phyloP scores from a whole-genome alignment of 2,113 vertebrate species.

The Equus przewalskii region DNA sequence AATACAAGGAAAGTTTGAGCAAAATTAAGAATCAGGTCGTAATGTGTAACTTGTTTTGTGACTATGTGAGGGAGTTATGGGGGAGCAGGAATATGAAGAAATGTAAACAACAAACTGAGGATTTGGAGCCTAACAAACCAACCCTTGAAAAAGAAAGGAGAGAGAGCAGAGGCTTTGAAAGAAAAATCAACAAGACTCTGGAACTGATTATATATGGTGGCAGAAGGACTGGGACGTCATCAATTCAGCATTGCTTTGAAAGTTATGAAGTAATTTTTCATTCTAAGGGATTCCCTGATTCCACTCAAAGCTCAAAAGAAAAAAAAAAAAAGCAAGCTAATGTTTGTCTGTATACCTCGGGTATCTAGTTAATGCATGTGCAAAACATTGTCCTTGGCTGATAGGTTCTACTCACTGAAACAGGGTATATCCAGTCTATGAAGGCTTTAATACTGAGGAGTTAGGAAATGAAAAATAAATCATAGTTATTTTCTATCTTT shows the following conservation, averaged over 20 bases:
- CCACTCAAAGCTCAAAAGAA: not conserved
- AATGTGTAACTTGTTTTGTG: not conserved
- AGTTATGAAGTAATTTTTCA: not conserved
- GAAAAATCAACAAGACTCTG: not conserved
- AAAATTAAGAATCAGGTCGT: not conserved
- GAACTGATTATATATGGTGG: not conserved
- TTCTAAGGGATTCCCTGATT: not conserved
- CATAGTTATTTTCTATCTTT: conserved; percentile 35
- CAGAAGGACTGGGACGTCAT: not conserved
- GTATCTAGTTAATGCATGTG: not conserved
- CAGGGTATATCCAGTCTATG: not conserved
- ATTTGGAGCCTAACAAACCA: conserved; percentile 31
- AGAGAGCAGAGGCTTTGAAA: not conserved
- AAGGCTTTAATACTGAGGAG: conserved; percentile 51
- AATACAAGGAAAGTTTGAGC: not conserved
- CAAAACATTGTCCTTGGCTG: not conserved
- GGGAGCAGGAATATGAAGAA: not conserved
- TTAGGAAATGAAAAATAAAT: conserved; percentile 60
- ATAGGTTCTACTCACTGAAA: not conserved
- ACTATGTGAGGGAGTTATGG: not conserved
- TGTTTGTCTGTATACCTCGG: not conserved
- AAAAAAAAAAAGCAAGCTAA: not conserved
- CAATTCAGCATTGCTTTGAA: not conserved
- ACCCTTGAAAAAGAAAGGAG: not conserved
- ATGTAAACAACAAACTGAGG: not conserved